A percentile compares a stretch with the other conserved stretches of the same genome.
Conservation (phyloP, 2,888 invertebrate species). For the Itoplectis maculator region DNA sequence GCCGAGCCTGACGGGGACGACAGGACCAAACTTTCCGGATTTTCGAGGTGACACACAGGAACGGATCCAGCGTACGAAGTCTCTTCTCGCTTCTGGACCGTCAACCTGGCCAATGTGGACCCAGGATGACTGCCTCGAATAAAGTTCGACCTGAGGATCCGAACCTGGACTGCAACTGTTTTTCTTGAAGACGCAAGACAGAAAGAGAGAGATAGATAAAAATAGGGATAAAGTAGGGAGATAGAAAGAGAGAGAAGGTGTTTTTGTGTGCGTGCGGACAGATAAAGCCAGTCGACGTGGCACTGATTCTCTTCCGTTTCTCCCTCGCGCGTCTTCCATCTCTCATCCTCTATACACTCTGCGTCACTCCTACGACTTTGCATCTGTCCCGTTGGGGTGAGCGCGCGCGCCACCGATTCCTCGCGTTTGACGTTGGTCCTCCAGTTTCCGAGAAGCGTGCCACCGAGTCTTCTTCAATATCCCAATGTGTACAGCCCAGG, state of each 20-base stretch:
- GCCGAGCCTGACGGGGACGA: slow-evolving; percentile 58
- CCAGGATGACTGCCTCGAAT: slow-evolving; percentile 6
- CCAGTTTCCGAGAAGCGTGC: slow-evolving; percentile 80
- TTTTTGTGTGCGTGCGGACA: slow-evolving; percentile 83
- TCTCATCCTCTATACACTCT: background rate
- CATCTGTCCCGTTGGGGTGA: slow-evolving; percentile 79
- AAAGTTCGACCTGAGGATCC: slow-evolving; percentile 30
- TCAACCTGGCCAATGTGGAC: background rate
- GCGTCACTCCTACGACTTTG: slow-evolving; percentile 77
- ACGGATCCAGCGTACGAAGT: slow-evolving; percentile 67
- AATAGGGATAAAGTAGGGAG: no score
- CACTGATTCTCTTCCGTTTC: slow-evolving; percentile 76
- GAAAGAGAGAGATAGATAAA: no score
- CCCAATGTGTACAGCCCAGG: slow-evolving; percentile 13
- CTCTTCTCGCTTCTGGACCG: background rate
- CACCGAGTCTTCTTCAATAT: slow-evolving; percentile 57
- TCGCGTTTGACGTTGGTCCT: slow-evolving; percentile 77
- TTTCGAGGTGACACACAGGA: slow-evolving; percentile 81
- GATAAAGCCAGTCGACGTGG: slow-evolving; percentile 73
- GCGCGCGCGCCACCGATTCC: background rate
- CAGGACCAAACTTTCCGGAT: slow-evolving; percentile 62
- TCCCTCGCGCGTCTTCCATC: slow-evolving; percentile 47
- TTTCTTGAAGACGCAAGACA: slow-evolving; percentile 70
- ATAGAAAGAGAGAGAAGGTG: no score
- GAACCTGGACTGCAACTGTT: slow-evolving; percentile 60